These are phyloP conservation scores for Ciconia nigra DNA, from an alignment of 2,797 vertebrate species.

Conservation along the genomic window DNA sequence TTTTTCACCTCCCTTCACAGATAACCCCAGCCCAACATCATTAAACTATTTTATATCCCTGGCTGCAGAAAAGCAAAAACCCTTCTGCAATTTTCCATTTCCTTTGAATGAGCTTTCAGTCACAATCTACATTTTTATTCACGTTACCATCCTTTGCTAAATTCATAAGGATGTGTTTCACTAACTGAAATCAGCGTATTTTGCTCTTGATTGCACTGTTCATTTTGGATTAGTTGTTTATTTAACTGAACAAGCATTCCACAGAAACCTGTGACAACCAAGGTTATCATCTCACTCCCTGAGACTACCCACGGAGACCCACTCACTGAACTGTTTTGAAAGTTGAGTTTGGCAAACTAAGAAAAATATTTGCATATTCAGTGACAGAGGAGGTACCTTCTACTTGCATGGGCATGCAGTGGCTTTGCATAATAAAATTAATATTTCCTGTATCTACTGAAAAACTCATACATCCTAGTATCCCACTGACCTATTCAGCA, in stretches of 20 bases:
- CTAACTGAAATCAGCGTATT: not conserved
- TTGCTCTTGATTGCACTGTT: not conserved
- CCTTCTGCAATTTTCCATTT: not conserved
- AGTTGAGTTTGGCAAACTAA: not conserved
- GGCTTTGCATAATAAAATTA: not conserved
- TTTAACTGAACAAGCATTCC: not conserved
- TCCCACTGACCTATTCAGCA: not conserved
- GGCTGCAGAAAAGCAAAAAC: not conserved
- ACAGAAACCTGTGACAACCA: not conserved
- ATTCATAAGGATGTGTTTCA: not conserved
- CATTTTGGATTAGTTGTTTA: not conserved
- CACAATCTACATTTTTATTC: not conserved
- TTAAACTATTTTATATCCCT: not conserved
- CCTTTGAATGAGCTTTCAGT: not conserved
- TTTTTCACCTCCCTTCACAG: not conserved
- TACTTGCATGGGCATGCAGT: not conserved
- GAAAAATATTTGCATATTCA: not conserved
- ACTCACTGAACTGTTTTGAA: not conserved
- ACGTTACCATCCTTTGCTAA: not conserved
- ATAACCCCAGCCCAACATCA: not conserved
- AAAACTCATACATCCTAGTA: not conserved
- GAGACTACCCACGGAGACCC: not conserved
- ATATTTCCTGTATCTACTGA: not conserved
- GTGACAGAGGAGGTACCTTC: not conserved
- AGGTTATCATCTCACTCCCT: not conserved